Conservation (phyloP, 2,888 invertebrate genomes). For the Spisula solida region DNA sequence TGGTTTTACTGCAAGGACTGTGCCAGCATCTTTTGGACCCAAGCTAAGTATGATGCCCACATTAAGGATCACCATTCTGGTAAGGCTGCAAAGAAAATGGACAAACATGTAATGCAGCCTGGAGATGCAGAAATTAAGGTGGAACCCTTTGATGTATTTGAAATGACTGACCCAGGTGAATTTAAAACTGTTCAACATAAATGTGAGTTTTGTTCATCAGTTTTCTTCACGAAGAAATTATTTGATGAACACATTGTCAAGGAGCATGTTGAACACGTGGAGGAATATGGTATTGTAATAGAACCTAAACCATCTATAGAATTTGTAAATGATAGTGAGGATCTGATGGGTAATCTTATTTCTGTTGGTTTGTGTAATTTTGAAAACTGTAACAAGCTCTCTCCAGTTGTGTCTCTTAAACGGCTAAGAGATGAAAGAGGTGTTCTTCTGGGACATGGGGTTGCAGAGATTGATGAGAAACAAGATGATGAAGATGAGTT, state of each 20-base stretch:
- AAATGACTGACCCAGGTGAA: not conserved
- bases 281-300: constrained; percentile 43
- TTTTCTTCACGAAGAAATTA: constrained; percentile 53
- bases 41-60: constrained; percentile 35
- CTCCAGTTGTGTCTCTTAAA: constrained; percentile 44
- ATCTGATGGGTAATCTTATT: constrained; percentile 43
- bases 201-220: constrained; percentile 56
- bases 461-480: not conserved
- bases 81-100: constrained; percentile 40
- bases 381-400: constrained; percentile 41
- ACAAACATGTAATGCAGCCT: constrained; percentile 45
- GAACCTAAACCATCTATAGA: constrained; percentile 31
- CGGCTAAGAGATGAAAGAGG: constrained; percentile 17
- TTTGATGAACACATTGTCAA: constrained; percentile 59
- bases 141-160: constrained; percentile 16
- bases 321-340: constrained; percentile 47
- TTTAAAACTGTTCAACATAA: constrained; percentile 49
- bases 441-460: not conserved
- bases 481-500: not conserved
- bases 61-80: constrained; percentile 41
- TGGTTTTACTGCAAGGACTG: constrained; percentile 52
- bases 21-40: constrained; percentile 44
- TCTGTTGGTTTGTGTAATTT: constrained; percentile 39
- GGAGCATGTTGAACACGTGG: constrained; percentile 49
- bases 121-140: constrained; percentile 8